Evolutionary conservation across 2,797 vertebrate genomes (phyloP).

Genomic region (Ctenopoma multispine): DNA sequence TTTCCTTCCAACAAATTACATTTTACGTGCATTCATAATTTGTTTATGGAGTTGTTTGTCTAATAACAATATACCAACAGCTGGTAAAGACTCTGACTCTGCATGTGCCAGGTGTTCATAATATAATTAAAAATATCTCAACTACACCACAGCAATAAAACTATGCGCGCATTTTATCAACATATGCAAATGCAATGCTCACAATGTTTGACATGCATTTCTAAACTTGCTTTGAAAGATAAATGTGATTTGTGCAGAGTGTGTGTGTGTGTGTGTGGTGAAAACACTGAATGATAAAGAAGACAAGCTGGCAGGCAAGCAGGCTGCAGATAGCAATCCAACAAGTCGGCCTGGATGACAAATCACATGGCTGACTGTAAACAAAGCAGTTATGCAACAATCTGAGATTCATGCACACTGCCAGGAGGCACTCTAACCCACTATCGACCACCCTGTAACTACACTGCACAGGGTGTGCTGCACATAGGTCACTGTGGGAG

Average conservation of each 20-base stretch:
- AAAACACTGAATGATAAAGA: constrained; percentile 27
- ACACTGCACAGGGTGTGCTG: constrained; percentile 29
- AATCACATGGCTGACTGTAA: constrained; percentile 78
- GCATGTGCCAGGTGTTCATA: no score
- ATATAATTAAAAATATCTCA: not conserved
- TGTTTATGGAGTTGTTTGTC: not conserved
- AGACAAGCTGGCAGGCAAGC: constrained; percentile 33
- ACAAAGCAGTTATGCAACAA: constrained; percentile 81
- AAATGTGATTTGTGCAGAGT: constrained; percentile 13
- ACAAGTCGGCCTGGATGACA: constrained; percentile 42
- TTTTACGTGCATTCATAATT: not conserved
- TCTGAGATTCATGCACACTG: constrained; percentile 50
- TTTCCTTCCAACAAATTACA: not conserved
- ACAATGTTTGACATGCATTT: not conserved
- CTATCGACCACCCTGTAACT: constrained; percentile 34
- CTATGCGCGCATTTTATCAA: not conserved
- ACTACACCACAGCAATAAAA: not conserved
- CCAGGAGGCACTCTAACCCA: constrained; percentile 56
- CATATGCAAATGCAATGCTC: not conserved
- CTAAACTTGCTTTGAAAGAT: constrained; percentile 17
- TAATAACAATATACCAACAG: not conserved
- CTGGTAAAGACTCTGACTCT: not conserved
- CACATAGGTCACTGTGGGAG: constrained; percentile 45
- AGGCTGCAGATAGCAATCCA: constrained; percentile 42
- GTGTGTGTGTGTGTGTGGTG: not conserved